Evolutionary conservation across 2,797 vertebrate species (phyloP).

Genomic region (Amphiprion clarkii): DNA sequence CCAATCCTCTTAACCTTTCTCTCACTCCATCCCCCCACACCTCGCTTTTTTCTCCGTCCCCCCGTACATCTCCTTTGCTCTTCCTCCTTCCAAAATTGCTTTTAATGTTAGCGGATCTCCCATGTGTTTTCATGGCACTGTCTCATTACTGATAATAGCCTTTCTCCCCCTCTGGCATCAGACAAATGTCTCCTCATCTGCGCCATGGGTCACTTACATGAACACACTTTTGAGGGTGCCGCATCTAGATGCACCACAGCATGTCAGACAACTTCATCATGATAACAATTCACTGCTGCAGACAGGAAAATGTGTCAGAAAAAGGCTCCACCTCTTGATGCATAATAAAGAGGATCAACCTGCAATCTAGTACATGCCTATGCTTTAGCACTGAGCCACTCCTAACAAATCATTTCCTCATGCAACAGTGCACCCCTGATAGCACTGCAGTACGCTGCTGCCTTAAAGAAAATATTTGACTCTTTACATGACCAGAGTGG

Average conservation of each 20-base stretch:
- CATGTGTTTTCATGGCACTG: slow-evolving; percentile 37
- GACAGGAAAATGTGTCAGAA: slow-evolving; percentile 48
- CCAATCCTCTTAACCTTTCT: slow-evolving; percentile 86
- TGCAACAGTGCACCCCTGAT: slow-evolving; percentile 35
- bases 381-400: slow-evolving; percentile 31
- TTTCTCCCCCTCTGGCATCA: slow-evolving; percentile 61
- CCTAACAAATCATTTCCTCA: slow-evolving; percentile 32
- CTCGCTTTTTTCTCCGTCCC: slow-evolving; percentile 56
- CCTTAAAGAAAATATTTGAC: slow-evolving; percentile 46
- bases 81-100: slow-evolving; percentile 60
- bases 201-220: slow-evolving; percentile 69
- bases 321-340: slow-evolving; percentile 25
- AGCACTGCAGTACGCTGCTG: slow-evolving; percentile 31
- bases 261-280: slow-evolving; percentile 44
- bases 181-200: slow-evolving; percentile 71
- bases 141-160: slow-evolving; percentile 61
- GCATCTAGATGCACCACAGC: slow-evolving; percentile 59
- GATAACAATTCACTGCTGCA: slow-evolving; percentile 43
- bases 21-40: slow-evolving; percentile 78
- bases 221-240: slow-evolving; percentile 51
- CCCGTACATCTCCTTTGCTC: slow-evolving; percentile 53
- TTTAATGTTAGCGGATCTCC: slow-evolving; percentile 57
- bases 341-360: slow-evolving; percentile 54
- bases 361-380: slow-evolving; percentile 35
- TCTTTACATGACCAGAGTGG: slow-evolving; percentile 33